Base-by-base conservation (phyloP, 1,140 invertebrate species). In the Drosophila arizonae region DNA sequence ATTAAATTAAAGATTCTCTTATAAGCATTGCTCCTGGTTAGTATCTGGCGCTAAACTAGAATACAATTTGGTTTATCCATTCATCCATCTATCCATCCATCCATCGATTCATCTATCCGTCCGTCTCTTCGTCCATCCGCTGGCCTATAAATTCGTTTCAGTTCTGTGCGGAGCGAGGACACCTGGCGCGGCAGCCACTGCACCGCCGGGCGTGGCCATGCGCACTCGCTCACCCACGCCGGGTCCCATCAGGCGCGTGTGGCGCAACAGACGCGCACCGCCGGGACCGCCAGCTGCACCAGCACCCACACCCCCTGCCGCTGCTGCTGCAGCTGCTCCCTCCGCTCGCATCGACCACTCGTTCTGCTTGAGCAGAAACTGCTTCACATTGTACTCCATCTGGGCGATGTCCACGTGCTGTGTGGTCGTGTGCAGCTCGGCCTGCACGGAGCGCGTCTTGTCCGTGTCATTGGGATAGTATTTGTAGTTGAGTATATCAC, bases 301-400 rank as follows among this genome's bases (percentile, higher is more conserved):
- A 0, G 13, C 43, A 0, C 17, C 24, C n/a, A 36, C 56, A 1
- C 43, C 50, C 3, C 51, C 70, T 21, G 21, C 21, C 21, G 21
- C 21, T 3, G 21, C 21, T 24, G 21, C 21, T 24, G 9, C 39
- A 21, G 24, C 39, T 48, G 15, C 51, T 36, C 13, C 48, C 50
- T n/a, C 69, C 41, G 52, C 65, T 2, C 85, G 76, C 76, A 92
- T 93, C 13, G 92, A 93, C 94, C 94, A 94, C 76, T 93, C 93
- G 13, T 93, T 93, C 15, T 94, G 93, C 64, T 94, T 94, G 57
- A 94, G 81, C 71, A 94, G 79, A 74, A 94, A 94, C 76, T 94
- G 93, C 87, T 94, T 94, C 4, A 94, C 94, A 88, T 94, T 94
- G 80, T 94, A 94, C 75, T 94, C 94, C 93, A 94, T 94, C 76